Evolutionary conservation across 2,113 vertebrate genomes (phyloP), one percentile per base, ranked within the genome.

Genomic region (Brachyhypopomus gauderio): DNA sequence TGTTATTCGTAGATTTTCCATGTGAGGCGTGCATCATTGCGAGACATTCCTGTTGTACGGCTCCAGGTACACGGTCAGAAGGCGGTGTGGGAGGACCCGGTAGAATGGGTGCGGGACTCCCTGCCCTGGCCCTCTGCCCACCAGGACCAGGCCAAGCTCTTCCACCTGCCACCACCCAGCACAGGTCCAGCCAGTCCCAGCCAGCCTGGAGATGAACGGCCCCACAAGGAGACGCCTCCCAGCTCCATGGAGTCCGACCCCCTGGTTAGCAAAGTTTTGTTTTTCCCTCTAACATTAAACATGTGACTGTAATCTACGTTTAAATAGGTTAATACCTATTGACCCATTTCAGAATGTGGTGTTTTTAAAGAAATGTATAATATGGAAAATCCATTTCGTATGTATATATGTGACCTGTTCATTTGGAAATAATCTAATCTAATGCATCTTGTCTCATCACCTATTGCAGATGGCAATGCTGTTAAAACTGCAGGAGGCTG

Each of bases 401-500:
- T 41, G 9, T 9, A 41, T 3, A 63, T 22, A 7, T 41, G 36
- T 45, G 5, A 20, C 48, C 23, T 27, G 23, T 72, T 48, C 0
- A 20, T 74, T 20, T 80, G 3, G 23, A 80, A 25, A 1, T 1
- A 30, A 30, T 30, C 55, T 5, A 25, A 3, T 58, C 30, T 55
- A 27, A 34, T 45, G 12, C 36, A 30, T 59, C 59, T 76, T 74
- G 23, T 64, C 78, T 36, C 22, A 38, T n/a, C 16, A 58, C 16
- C 14, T 12, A 27, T 88, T 89, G 4, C 89, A 99, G 98, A 99
- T 99, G 98, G 96, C 96, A 58, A 99, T 99, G 98, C 95, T 99
- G 93, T 90, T 99, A 89, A 99, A 98, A 88, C 96, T 99, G 80
- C 98, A 99, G 87, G 98, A 99, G 91, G 96, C 97, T 2, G 98